Evolutionary conservation across 2,888 invertebrate species (phyloP), one percentile per base, ranked within the genome.

Genomic region (Panzeria rudis): DNA sequence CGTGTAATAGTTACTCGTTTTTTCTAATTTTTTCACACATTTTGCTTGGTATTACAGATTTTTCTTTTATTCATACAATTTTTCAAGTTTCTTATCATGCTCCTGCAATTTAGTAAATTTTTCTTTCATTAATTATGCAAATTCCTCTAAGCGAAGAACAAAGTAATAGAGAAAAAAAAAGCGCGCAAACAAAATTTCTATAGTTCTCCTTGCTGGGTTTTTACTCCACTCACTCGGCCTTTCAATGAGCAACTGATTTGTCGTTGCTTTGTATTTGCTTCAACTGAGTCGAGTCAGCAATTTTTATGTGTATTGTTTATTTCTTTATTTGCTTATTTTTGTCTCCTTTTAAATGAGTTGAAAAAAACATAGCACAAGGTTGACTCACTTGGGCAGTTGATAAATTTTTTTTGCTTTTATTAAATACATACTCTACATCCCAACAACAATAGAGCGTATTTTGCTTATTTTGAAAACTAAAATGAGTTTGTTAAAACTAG

Each of bases 171-270:
- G 5, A 29, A 2, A 1, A 38, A 59, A 81, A 71, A 76, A 76
- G 66, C 61, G 85, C 85, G 82, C 76, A 76, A 69, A 64, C 9
- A 50, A n/a, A 61, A 25, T 9, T 5, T 23, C 61, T 29, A 0
- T 29, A 8, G 1, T 29, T 66, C 29, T 50, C 25, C 2, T 72
- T 54, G 11, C 1, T 54, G 8, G 20, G 32, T 84, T 61, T 62
- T 62, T 64, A 85, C 62, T 87, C 87, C 88, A 89, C 89, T 89
- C 89, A 89, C 88, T 87, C 87, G 87, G 88, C 86, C 86, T 86
- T 86, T 79, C 88, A 88, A 87, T 88, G 87, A 88, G 88, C 87
- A 86, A 89, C 89, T 89, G 87, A 89, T 25, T 71, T 68, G 56
- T 68, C 17, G 29, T 52, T 66, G 50, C 15, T 15, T 44, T 41